Percentiles rank a stretch among this genome's conserved stretches.
These are phyloP conservation scores for Australoheros facetus DNA, from an alignment of 2,797 vertebrate genomes.

Conservation along the genomic window DNA sequence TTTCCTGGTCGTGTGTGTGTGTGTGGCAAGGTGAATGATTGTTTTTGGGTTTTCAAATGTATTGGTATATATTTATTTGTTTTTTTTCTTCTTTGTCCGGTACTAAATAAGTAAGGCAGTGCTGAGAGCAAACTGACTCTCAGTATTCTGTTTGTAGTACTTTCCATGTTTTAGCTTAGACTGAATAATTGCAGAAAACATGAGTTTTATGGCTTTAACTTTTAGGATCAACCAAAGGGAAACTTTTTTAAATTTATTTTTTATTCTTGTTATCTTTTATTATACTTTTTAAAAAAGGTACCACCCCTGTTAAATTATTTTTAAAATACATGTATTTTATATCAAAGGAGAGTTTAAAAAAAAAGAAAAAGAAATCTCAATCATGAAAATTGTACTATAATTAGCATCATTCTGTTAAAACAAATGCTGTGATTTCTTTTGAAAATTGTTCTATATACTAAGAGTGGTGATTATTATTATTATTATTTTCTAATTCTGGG, in stretches of 20 bases:
- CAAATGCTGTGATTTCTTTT: background rate
- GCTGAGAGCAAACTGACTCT: too few relatives aligned
- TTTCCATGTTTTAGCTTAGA: background rate
- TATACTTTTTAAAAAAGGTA: background rate
- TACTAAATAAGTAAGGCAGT: background rate
- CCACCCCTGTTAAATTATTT: background rate
- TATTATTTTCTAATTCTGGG: background rate
- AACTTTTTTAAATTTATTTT: too few relatives aligned
- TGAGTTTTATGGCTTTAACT: background rate
- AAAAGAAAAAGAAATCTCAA: too few relatives aligned
- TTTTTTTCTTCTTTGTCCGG: background rate
- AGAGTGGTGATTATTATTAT: background rate
- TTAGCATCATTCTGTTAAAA: background rate
- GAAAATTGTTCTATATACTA: background rate
- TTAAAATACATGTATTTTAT: background rate
- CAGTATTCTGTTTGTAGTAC: background rate
- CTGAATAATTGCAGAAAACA: background rate
- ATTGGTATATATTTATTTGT: background rate
- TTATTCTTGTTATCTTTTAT: too few relatives aligned
- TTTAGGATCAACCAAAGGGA: background rate
- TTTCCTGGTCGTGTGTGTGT: constrained; percentile 39
- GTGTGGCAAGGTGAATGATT: constrained; percentile 21
- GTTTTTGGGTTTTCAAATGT: constrained; percentile 7
- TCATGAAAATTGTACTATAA: too few relatives aligned
- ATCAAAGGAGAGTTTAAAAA: background rate